Percentiles rank a stretch among this genome's conserved stretches.
Evolutionary conservation across 2,113 vertebrate genomes (phyloP).

Genomic region (Chloroceryle aenea): DNA sequence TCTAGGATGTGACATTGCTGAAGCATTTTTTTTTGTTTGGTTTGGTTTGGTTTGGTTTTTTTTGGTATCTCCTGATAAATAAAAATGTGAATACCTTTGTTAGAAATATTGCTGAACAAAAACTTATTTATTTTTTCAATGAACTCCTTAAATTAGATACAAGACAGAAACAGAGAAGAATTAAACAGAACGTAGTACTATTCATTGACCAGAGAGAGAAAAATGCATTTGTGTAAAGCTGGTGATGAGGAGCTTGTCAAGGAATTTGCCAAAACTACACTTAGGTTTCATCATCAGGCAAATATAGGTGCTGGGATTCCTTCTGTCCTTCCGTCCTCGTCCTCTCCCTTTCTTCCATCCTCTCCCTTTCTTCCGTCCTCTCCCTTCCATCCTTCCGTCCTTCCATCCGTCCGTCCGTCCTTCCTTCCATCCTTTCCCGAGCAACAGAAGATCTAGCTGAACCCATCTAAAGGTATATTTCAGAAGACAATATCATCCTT

Average conservation of each 20-base stretch:
- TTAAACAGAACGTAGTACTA: not conserved
- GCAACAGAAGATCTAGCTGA: not conserved
- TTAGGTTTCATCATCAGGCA: not conserved
- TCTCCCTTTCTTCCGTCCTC: no score
- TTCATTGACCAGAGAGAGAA: not conserved
- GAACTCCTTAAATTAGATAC: not conserved
- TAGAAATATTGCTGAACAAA: not conserved
- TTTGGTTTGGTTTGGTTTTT: not conserved
- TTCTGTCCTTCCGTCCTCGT: no score
- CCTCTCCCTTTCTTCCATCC: no score
- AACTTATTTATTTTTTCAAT: not conserved
- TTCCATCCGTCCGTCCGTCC: no score
- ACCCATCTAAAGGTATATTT: not conserved
- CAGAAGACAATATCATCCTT: not conserved
- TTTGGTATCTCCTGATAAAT: not conserved
- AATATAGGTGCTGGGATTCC: not conserved
- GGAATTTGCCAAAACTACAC: not conserved
- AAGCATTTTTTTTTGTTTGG: not conserved
- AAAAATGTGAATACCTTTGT: not conserved
- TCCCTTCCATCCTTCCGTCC: no score
- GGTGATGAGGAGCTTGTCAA: not conserved
- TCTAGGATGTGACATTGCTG: not conserved
- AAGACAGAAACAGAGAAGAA: not conserved
- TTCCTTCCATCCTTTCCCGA: not conserved
- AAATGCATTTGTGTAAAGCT: not conserved